phyloP scores from a whole-genome alignment of 2,113 vertebrate species.

The Corythoichthys intestinalis region DNA sequence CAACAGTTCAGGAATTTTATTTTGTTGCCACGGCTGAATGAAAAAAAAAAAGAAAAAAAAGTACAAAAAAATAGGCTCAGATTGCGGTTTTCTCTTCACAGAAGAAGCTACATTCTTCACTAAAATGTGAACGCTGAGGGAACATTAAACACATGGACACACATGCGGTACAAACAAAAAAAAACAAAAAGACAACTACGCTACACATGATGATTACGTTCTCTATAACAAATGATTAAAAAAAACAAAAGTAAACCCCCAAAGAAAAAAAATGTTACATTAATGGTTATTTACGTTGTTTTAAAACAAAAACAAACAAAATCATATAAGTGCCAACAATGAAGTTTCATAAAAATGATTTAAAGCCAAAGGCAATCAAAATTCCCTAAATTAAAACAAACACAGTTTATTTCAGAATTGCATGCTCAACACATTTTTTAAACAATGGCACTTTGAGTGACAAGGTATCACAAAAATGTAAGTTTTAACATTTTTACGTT shows the following conservation, averaged over 20 bases:
- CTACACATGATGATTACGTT: background rate
- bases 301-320: background rate
- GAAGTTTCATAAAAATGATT: constrained; percentile 13
- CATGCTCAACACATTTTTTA: background rate
- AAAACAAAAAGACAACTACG: background rate
- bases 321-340: constrained; percentile 34
- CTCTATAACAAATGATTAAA: constrained; percentile 12
- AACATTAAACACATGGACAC: constrained; percentile 12
- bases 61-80: constrained; percentile 64
- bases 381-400: constrained; percentile 7
- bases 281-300: constrained; percentile 22
- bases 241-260: background rate
- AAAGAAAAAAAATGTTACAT: constrained; percentile 5
- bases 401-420: constrained; percentile 8
- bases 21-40: constrained; percentile 36
- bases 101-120: constrained; percentile 75
- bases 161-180: constrained; percentile 1
- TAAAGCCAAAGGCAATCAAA: constrained; percentile 13
- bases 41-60: constrained; percentile 1
- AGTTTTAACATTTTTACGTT: constrained; percentile 5
- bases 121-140: constrained; percentile 71
- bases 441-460: background rate
- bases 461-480: background rate
- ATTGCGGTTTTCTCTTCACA: constrained; percentile 75
- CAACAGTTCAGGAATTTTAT: constrained; percentile 54